phyloP scores from a whole-genome alignment of 2,797 vertebrate genomes.

The Manis pentadactyla region DNA sequence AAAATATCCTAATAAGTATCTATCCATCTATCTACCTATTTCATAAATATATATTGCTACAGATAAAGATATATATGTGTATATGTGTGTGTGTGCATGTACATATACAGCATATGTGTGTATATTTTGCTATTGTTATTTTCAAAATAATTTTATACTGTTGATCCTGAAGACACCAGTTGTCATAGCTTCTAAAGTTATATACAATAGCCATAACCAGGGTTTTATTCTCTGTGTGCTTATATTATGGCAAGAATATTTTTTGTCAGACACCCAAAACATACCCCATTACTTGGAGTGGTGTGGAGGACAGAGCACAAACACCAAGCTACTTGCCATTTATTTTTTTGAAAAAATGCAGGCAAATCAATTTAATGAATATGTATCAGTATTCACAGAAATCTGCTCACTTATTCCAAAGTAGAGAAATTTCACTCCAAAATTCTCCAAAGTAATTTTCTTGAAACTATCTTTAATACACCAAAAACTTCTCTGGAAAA shows the following conservation, averaged over 20 bases:
- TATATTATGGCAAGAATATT: background rate
- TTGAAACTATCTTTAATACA: background rate
- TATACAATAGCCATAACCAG: background rate
- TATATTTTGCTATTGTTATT: background rate
- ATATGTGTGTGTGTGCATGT: background rate
- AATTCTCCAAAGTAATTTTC: background rate
- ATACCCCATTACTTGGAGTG: background rate
- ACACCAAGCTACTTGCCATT: background rate
- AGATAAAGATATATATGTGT: background rate
- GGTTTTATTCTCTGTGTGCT: background rate
- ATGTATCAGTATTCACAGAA: background rate
- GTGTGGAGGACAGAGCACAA: background rate
- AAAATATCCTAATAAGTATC: background rate
- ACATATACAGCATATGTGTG: background rate
- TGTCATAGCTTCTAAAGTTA: background rate
- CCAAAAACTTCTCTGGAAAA: background rate
- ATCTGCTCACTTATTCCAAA: background rate
- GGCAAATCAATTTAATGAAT: background rate
- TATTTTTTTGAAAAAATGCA: background rate
- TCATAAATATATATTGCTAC: background rate
- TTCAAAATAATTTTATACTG: background rate
- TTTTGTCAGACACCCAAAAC: background rate
- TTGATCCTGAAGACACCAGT: background rate
- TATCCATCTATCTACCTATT: background rate
- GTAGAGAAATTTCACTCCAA: background rate